Conservation (phyloP, 2,797 vertebrate species). For the Salarias fasciatus region DNA sequence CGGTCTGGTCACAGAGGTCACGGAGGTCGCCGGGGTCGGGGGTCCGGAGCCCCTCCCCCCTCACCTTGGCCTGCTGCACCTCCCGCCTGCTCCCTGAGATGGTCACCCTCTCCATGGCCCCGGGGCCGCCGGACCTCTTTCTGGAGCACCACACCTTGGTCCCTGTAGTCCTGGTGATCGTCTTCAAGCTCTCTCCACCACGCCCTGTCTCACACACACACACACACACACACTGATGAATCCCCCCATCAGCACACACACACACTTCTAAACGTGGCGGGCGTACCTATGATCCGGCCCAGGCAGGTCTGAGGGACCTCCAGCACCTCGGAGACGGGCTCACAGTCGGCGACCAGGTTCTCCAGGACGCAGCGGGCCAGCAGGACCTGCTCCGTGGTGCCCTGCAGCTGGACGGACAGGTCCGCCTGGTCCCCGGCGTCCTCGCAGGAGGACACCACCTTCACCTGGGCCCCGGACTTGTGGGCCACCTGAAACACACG, state of each 20-base stretch:
- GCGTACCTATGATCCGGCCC: constrained; percentile 90
- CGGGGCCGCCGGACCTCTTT: constrained; percentile 53
- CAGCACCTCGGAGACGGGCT: constrained; percentile 80
- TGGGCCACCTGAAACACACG: constrained; percentile 80
- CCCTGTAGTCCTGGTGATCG: constrained; percentile 87
- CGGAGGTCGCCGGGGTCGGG: not conserved
- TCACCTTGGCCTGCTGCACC: constrained; percentile 87
- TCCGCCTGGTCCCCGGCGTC: constrained; percentile 53
- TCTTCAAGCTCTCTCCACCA: constrained; percentile 87
- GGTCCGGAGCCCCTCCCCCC: constrained; percentile 1
- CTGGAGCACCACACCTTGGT: constrained; percentile 85
- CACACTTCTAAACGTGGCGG: too few relatives aligned
- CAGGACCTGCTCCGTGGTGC: constrained; percentile 87
- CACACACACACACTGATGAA: constrained; percentile 6
- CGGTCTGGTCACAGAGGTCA: not conserved
- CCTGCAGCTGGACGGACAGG: constrained; percentile 84
- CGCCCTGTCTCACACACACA: constrained; percentile 77
- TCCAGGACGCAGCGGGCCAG: constrained; percentile 85
- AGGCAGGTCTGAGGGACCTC: constrained; percentile 86
- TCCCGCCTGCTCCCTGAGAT: constrained; percentile 86
- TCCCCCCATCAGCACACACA: constrained; percentile 7
- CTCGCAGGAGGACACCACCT: constrained; percentile 56
- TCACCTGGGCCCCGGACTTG: constrained; percentile 85
- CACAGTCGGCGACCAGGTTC: constrained; percentile 81
- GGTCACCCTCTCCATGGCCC: constrained; percentile 77